Evolutionary conservation across 2,113 vertebrate species (phyloP).

Genomic region (Odontophorus gujanensis): DNA sequence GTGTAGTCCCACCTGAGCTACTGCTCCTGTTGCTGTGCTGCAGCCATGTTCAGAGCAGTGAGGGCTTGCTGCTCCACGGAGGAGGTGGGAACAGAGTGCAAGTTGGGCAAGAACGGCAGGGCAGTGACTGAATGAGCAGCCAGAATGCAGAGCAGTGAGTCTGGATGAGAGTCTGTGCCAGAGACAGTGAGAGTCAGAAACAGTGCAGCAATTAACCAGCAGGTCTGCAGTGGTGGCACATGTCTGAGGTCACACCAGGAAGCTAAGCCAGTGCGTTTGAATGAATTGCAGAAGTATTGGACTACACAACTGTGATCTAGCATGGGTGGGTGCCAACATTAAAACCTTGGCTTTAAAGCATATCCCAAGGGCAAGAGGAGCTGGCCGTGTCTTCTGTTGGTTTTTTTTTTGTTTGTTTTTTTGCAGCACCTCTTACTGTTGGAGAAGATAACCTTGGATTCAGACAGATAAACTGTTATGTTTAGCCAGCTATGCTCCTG

Average conservation of each 20-base stretch:
- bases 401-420: background rate
- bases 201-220: background rate
- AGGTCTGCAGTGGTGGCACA: background rate
- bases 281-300: fast-evolving
- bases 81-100: background rate
- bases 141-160: fast-evolving
- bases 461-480: background rate
- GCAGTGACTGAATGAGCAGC: background rate
- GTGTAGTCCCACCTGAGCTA: background rate
- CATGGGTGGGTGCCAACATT: background rate
- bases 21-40: background rate
- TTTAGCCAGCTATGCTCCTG: background rate
- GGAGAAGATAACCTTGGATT: conserved; percentile 1
- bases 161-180: background rate
- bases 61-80: fast-evolving
- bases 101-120: background rate
- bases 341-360: background rate
- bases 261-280: background rate
- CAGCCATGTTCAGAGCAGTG: background rate
- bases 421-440: background rate
- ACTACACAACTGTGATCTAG: background rate
- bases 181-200: background rate
- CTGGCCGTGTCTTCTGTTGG: background rate
- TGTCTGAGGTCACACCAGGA: background rate
- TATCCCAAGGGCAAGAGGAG: background rate